These are phyloP conservation scores for Chloroceryle amazona DNA, from an alignment of 2,797 vertebrate genomes.

Conservation along the genomic window DNA sequence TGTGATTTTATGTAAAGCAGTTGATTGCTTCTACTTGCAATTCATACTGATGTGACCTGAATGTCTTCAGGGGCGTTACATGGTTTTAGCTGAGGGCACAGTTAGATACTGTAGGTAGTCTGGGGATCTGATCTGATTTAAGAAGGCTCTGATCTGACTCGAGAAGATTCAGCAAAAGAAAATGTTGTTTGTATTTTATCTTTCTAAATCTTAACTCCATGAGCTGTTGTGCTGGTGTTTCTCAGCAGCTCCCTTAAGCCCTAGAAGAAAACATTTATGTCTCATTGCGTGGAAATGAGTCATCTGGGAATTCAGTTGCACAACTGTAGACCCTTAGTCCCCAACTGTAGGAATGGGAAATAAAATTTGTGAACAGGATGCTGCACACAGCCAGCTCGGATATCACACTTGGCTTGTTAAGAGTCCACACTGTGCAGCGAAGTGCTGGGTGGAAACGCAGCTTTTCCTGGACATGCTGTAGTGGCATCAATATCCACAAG, in stretches of 20 bases:
- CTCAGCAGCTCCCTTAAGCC: not conserved
- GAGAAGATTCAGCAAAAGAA: not conserved
- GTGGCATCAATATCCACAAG: not conserved
- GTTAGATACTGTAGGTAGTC: not conserved
- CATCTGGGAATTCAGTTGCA: not conserved
- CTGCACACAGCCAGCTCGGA: not conserved
- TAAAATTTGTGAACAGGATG: not conserved
- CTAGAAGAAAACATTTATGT: not conserved
- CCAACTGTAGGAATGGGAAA: conserved; percentile 30
- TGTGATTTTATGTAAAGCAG: not conserved
- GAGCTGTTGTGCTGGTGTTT: not conserved
- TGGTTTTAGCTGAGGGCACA: not conserved
- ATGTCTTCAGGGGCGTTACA: not conserved
- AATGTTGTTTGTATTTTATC: not conserved
- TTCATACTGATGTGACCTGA: not conserved
- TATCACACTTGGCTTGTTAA: conserved; percentile 26
- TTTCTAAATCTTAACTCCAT: not conserved
- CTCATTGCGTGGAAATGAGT: not conserved
- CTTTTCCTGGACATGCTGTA: conserved; percentile 12
- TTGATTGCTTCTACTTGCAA: not conserved
- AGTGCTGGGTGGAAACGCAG: conserved; percentile 11
- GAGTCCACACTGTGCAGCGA: not conserved
- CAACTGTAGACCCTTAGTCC: not conserved
- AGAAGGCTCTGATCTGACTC: not conserved
- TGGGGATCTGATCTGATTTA: not conserved